Base-by-base conservation (phyloP, 2,888 invertebrate genomes). In the Teleogryllus oceanicus region DNA sequence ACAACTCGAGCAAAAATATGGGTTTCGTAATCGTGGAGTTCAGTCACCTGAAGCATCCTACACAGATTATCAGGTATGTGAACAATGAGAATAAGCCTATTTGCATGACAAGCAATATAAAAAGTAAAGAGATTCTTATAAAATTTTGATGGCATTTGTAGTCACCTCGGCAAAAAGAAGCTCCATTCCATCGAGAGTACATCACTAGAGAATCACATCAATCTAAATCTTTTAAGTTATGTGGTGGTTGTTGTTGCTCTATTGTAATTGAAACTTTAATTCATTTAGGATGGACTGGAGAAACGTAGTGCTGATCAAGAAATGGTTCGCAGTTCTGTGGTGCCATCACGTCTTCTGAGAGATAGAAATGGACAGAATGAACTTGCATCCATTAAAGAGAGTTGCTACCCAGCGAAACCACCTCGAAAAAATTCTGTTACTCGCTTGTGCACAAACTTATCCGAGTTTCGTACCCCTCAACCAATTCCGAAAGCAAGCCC, bases 321-420 rank as follows among this genome's bases (percentile, higher is more conserved):
- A 49, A 77, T 49, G n/a, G 37, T 37, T 11, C 24, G 77, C 18
- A 77, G 77, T 77, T 77, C 77, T 5, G 77, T 77, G 12, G 77
- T 49, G 11, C 77, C 77, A 16, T 77, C 77, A 16, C 37, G 77
- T n/a, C n/a, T 49, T 77, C 77, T 77, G 2, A 77, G n/a, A 16
- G 77, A 77, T 2, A 18, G 77, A n/a, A 77, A 77, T 49, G 49
- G 37, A 12, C n/a, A 49, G 62, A n/a, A 62, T 18, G 62, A 18
- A 20, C 24, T 20, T 3, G n/a, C 37, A 12, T n/a, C 1, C 49
- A 20, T 77, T n/a, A 77, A n/a, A 16, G 49, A 77, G 49, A 18
- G 49, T 49, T 49, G 37, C n/a, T 4, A 76, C 11, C 76, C 77
- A 13, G 24, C 49, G 2, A 77, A 77, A 20, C 77, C 77, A 1